Evolutionary conservation across 2,888 invertebrate genomes (phyloP).

Genomic region (Phyllotreta striolata): DNA sequence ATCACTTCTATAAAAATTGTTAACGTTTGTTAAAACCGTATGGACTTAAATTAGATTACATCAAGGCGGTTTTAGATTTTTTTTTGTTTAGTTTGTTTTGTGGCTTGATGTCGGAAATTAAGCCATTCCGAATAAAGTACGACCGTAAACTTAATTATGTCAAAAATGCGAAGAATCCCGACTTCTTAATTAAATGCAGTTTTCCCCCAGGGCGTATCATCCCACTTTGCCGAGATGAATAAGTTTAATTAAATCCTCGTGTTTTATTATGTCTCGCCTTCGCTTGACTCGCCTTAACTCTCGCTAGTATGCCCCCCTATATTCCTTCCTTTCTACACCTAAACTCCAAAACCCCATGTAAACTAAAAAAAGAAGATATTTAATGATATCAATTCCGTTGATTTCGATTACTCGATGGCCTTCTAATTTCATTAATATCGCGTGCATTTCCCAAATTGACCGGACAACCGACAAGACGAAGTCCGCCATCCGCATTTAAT

Average conservation of each 20-base stretch:
- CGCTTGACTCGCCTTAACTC: conserved; percentile 47
- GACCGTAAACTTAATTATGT: conserved; percentile 61
- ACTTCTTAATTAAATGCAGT: conserved; percentile 64
- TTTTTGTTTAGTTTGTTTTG: not conserved
- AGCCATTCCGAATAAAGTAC: conserved; percentile 59
- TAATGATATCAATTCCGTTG: no score
- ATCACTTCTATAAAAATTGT: no score
- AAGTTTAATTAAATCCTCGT: conserved; percentile 63
- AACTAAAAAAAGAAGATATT: no score
- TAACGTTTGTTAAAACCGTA: no score
- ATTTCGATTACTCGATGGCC: no score
- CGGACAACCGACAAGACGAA: conserved; percentile 3
- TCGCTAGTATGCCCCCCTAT: conserved; percentile 24
- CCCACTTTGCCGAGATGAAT: conserved; percentile 62
- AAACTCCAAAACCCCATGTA: no score
- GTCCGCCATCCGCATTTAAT: conserved; percentile 14
- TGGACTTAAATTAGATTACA: no score
- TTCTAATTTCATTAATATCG: no score
- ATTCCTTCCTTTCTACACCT: conserved; percentile 23
- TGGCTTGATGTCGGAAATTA: conserved; percentile 48
- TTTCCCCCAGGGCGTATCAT: conserved; percentile 55
- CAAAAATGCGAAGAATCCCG: conserved; percentile 62
- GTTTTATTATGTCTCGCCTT: conserved; percentile 57
- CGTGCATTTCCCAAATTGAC: no score
- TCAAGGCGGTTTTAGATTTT: conserved; percentile 2